Percentiles rank a stretch among this genome's conserved stretches.
Evolutionary conservation across 1,140 invertebrate species (phyloP).

Genomic region (Forficula auricularia): DNA sequence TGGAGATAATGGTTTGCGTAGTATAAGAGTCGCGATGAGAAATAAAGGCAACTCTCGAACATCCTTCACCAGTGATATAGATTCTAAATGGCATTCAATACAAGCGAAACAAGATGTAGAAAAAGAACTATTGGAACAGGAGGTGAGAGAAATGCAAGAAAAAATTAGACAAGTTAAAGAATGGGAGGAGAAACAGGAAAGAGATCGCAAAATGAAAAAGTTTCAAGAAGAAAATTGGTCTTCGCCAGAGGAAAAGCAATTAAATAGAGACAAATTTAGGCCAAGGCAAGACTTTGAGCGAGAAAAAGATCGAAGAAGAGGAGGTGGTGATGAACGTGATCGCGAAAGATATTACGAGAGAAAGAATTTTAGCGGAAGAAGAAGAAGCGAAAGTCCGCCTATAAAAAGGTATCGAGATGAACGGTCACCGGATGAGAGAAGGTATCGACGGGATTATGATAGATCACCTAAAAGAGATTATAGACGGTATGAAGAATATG

Average conservation of each 20-base stretch:
- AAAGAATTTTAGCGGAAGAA: not conserved
- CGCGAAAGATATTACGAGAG: not conserved
- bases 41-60: conserved; percentile 30
- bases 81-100: not conserved
- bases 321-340: conserved; percentile 4
- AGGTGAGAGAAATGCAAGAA: conserved; percentile 21
- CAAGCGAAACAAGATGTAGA: conserved; percentile 13
- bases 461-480: conserved; percentile 4
- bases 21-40: conserved; percentile 47
- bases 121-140: conserved; percentile 24
- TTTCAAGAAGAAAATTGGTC: conserved; percentile 1
- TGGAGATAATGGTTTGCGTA: conserved; percentile 26
- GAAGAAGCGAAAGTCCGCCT: not conserved
- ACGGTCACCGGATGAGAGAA: not conserved
- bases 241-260: conserved; percentile 3
- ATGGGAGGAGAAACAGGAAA: conserved; percentile 21
- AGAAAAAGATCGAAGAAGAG: conserved; percentile 1
- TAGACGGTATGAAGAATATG: no score
- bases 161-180: conserved; percentile 25
- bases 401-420: not conserved
- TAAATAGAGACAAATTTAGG: not conserved
- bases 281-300: conserved; percentile 8
- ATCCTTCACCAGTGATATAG: not conserved
- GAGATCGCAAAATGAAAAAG: conserved; percentile 18
- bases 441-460: not conserved